phyloP scores from a whole-genome alignment of 2,888 invertebrate genomes.

The Synanthedon formicaeformis region DNA sequence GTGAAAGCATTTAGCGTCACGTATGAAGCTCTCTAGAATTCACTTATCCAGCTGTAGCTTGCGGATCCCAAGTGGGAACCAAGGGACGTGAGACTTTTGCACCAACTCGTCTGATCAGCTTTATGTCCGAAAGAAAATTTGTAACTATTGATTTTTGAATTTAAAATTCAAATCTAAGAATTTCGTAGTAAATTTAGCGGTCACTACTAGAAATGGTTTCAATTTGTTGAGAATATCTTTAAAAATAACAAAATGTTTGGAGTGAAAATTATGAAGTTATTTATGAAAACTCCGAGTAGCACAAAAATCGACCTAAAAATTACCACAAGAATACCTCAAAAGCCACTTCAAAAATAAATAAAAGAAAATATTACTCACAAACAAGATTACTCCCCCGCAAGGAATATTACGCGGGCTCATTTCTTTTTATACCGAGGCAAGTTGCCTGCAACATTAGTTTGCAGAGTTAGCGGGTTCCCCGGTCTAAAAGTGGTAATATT shows the following conservation, averaged over 20 bases:
- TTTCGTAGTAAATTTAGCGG: too few relatives aligned
- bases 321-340: not conserved
- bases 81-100: conserved; percentile 32
- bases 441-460: conserved; percentile 47
- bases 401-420: conserved; percentile 31
- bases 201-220: too few relatives aligned
- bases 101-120: conserved; percentile 27
- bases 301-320: not conserved
- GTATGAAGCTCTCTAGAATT: conserved; percentile 39
- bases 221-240: too few relatives aligned
- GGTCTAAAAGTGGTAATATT: conserved; percentile 51
- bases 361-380: conserved; percentile 24
- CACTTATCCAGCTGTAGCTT: conserved; percentile 30
- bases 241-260: too few relatives aligned
- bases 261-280: not conserved
- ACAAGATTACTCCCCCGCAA: conserved; percentile 29
- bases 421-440: conserved; percentile 39
- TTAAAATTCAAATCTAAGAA: not conserved
- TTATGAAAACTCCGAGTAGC: not conserved
- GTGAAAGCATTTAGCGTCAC: conserved; percentile 18
- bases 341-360: conserved; percentile 1
- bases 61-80: conserved; percentile 23
- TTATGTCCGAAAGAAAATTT: conserved; percentile 13
- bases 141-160: not conserved
- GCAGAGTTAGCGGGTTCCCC: conserved; percentile 38